Percentiles rank a stretch among this genome's conserved stretches.
These are phyloP conservation scores for Tiliacea citrago DNA, from an alignment of 2,888 invertebrate genomes.

Conservation along the genomic window DNA sequence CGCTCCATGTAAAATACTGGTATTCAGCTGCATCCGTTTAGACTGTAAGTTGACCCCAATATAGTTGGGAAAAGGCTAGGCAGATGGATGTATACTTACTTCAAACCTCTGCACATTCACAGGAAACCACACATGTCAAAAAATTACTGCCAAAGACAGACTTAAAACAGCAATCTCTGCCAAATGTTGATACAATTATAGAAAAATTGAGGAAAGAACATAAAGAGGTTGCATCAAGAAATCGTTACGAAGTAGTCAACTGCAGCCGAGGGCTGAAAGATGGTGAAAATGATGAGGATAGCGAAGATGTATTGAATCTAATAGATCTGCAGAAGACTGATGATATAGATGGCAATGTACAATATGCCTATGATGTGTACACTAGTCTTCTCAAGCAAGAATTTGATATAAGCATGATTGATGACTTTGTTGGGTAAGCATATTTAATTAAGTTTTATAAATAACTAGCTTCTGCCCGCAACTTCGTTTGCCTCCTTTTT, in stretches of 20 bases:
- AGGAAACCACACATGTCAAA: constrained; percentile 82
- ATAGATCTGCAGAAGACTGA: constrained; percentile 80
- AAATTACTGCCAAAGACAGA: constrained; percentile 78
- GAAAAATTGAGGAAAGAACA: constrained; percentile 83
- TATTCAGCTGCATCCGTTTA: too few species aligned
- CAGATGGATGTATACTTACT: not conserved
- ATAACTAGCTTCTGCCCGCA: not conserved
- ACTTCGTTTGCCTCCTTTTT: too few species aligned
- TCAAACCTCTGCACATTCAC: not conserved
- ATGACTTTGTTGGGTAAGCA: constrained; percentile 83
- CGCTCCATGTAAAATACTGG: too few species aligned
- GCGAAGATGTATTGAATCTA: constrained; percentile 75
- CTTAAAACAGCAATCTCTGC: constrained; percentile 75
- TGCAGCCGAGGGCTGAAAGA: constrained; percentile 82
- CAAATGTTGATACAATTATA: constrained; percentile 81
- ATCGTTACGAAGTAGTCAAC: constrained; percentile 85
- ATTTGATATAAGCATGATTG: constrained; percentile 85
- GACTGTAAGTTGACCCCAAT: too few species aligned
- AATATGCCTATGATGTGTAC: constrained; percentile 87
- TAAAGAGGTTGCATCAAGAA: constrained; percentile 78
- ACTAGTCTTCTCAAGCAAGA: constrained; percentile 81
- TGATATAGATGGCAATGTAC: constrained; percentile 73
- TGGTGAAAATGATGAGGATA: constrained; percentile 43
- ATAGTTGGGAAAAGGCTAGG: too few species aligned
- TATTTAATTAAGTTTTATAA: not conserved